phyloP scores from a whole-genome alignment of 1,140 invertebrate species.

The Philopotamus ludificatus region DNA sequence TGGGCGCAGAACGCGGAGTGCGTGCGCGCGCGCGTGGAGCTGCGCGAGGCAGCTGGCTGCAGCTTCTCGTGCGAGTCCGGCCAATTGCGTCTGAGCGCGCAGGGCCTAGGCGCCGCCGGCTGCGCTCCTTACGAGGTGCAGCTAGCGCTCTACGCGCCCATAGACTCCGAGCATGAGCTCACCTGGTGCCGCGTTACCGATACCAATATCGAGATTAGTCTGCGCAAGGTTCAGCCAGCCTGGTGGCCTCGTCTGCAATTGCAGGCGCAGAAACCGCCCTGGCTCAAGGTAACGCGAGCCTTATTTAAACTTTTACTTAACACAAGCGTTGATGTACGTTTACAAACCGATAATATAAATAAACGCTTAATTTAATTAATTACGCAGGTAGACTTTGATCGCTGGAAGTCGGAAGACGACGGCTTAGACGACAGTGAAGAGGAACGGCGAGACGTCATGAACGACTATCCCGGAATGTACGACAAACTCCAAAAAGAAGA shows the following conservation, averaged over 20 bases:
- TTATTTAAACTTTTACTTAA: neutral
- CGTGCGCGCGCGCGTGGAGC: slow-evolving; percentile 78
- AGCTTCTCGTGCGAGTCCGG: slow-evolving; percentile 61
- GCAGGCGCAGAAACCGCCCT: slow-evolving; percentile 77
- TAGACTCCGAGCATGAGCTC: slow-evolving; percentile 56
- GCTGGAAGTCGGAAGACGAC: slow-evolving; percentile 74
- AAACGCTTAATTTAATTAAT: slow-evolving; percentile 7
- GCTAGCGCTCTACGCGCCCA: slow-evolving; percentile 67
- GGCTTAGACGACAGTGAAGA: slow-evolving; percentile 65
- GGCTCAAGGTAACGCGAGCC: slow-evolving; percentile 78
- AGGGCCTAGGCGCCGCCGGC: slow-evolving; percentile 71
- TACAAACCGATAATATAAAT: neutral
- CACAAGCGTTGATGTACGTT: neutral
- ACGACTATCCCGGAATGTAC: slow-evolving; percentile 77
- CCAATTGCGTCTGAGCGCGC: slow-evolving; percentile 61
- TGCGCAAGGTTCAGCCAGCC: slow-evolving; percentile 67
- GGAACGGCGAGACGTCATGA: slow-evolving; percentile 64
- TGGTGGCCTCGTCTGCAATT: slow-evolving; percentile 84
- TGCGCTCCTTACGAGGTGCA: slow-evolving; percentile 69
- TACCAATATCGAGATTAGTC: slow-evolving; percentile 72
- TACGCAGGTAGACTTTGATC: slow-evolving; percentile 77
- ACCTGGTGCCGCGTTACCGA: slow-evolving; percentile 64
- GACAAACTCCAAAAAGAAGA: slow-evolving; percentile 76
- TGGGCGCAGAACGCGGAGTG: slow-evolving; percentile 85
- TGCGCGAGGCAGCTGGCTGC: slow-evolving; percentile 72